Conservation (phyloP, 2,888 invertebrate species). For the Quadriops clusia region DNA sequence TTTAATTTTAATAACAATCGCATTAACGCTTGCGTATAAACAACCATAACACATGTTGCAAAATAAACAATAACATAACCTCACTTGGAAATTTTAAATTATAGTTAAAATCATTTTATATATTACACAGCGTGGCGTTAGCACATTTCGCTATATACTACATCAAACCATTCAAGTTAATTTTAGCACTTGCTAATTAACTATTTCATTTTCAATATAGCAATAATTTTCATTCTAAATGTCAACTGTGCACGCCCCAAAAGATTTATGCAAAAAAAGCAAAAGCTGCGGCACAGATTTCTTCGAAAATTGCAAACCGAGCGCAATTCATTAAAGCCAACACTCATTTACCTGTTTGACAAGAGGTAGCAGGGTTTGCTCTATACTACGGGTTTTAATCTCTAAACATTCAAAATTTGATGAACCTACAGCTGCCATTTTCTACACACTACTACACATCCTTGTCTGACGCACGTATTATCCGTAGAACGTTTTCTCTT, state of each 20-base stretch:
- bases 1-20: no score
- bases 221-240: conserved; percentile 11
- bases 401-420: conserved; percentile 53
- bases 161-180: not conserved
- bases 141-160: not conserved
- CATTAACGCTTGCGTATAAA: conserved; percentile 23
- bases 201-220: conserved; percentile 4
- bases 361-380: conserved; percentile 85
- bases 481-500: conserved; percentile 10
- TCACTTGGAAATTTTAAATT: conserved; percentile 11
- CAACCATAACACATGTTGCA: conserved; percentile 21
- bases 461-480: conserved; percentile 13
- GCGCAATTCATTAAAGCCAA: conserved; percentile 12
- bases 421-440: conserved; percentile 47
- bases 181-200: not conserved
- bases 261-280: conserved; percentile 12
- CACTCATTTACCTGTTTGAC: conserved; percentile 72
- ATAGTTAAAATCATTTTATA: conserved; percentile 2
- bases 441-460: conserved; percentile 33
- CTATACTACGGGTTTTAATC: conserved; percentile 89
- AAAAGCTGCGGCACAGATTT: conserved; percentile 10
- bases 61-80: conserved; percentile 24
- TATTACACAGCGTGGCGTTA: not conserved
- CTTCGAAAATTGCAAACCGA: conserved; percentile 9
- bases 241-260: conserved; percentile 26